Conservation (phyloP, 2,797 vertebrate species). For the Coranthus polyacanthus region DNA sequence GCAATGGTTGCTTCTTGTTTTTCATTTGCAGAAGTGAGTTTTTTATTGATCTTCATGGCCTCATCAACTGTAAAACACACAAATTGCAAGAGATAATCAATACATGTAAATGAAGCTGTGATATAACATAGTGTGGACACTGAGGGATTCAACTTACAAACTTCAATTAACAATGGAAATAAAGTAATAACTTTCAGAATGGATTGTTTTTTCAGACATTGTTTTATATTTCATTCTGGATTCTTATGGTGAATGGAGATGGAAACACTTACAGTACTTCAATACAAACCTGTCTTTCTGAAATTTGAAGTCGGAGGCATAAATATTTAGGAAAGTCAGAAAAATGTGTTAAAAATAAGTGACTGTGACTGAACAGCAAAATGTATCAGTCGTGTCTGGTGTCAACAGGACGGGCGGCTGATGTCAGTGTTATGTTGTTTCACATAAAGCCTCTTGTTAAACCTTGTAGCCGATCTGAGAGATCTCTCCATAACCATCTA, state of each 20-base stretch:
- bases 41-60: conserved; percentile 89
- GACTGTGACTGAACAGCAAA: conserved; percentile 29
- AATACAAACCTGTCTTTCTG: too few relatives aligned
- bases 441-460: neutral
- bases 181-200: too few relatives aligned
- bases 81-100: neutral
- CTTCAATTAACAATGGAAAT: neutral
- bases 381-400: neutral
- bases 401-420: conserved; percentile 18
- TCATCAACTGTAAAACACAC: conserved; percentile 86
- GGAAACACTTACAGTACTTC: too few relatives aligned
- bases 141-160: neutral
- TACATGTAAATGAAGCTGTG: neutral
- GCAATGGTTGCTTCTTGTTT: conserved; percentile 86
- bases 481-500: conserved; percentile 19
- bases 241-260: neutral
- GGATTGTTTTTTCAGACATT: too few relatives aligned
- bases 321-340: conserved; percentile 49
- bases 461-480: conserved; percentile 8
- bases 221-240: neutral
- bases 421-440: conserved; percentile 14
- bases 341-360: conserved; percentile 55
- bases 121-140: neutral
- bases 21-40: conserved; percentile 85
- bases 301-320: too few relatives aligned